Percentiles rank a stretch among this genome's conserved stretches.
Evolutionary conservation across 1,140 invertebrate species (phyloP).

Genomic region (Stegodyphus mimosarum): DNA sequence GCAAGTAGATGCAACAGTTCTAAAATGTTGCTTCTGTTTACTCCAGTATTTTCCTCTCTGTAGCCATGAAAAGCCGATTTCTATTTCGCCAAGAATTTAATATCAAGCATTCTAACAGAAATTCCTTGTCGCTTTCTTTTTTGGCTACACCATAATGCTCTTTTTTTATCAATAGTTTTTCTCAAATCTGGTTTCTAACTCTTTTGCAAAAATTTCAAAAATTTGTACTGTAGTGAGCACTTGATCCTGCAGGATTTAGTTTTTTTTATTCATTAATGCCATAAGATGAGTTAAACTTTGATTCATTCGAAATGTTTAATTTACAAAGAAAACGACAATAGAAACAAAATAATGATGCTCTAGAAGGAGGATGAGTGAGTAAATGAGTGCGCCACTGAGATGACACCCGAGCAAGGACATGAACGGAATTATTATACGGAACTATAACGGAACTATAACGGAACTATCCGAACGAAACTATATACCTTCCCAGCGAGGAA

Average conservation of each 20-base stretch:
- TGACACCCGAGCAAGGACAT: no score
- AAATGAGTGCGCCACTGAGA: no score
- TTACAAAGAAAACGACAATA: not conserved
- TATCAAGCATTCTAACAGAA: slow-evolving; percentile 18
- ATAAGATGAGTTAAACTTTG: not conserved
- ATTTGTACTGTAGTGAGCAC: not conserved
- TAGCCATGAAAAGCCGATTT: slow-evolving; percentile 18
- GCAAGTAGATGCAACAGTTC: not conserved
- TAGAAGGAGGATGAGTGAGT: not conserved
- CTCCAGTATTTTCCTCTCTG: not conserved
- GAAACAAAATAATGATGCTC: not conserved
- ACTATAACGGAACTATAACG: no score
- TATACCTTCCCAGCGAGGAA: no score
- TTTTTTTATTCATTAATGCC: not conserved
- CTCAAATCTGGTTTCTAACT: not conserved
- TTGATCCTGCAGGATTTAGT: not conserved
- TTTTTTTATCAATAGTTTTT: not conserved
- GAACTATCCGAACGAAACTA: no score
- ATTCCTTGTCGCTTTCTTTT: slow-evolving; percentile 15
- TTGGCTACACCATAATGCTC: not conserved
- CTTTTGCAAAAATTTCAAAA: not conserved
- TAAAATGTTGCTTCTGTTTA: not conserved
- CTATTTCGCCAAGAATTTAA: slow-evolving; percentile 31
- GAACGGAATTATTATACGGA: no score
- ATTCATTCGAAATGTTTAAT: not conserved